These are phyloP conservation scores for Zosterops borbonicus DNA, from an alignment of 2,113 vertebrate species.

Conservation along the genomic window DNA sequence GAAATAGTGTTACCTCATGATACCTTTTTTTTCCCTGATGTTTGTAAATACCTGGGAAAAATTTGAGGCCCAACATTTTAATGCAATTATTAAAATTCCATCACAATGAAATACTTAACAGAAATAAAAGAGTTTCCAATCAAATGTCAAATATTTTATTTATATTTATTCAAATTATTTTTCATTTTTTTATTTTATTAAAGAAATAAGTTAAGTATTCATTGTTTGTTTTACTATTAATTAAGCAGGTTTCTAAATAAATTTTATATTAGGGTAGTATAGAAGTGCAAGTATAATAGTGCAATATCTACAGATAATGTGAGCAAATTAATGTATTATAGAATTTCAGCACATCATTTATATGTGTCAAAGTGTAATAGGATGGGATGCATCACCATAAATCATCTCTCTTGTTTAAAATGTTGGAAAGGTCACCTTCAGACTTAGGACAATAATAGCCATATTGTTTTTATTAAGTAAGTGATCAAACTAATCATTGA, in stretches of 20 bases:
- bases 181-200: background rate
- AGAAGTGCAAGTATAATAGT: background rate
- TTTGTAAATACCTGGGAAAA: background rate
- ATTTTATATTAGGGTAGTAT: background rate
- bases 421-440: conserved; percentile 58
- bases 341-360: conserved; percentile 64
- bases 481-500: conserved; percentile 44
- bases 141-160: background rate
- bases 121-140: background rate
- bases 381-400: conserved; percentile 60
- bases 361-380: conserved; percentile 60
- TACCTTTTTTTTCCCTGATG: background rate
- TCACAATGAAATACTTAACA: background rate
- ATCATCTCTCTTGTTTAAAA: conserved; percentile 67
- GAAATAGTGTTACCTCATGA: background rate
- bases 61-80: background rate
- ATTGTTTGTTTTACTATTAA: background rate
- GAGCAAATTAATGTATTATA: conserved; percentile 58
- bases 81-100: background rate
- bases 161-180: background rate
- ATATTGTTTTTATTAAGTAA: conserved; percentile 47
- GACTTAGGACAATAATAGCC: conserved; percentile 32
- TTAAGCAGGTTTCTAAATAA: background rate
- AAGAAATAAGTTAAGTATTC: background rate
- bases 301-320: conserved; percentile 31